A percentile compares a stretch with the other conserved stretches of the same genome.
phyloP scores from a whole-genome alignment of 2,888 invertebrate species.

The Theretra japonica region DNA sequence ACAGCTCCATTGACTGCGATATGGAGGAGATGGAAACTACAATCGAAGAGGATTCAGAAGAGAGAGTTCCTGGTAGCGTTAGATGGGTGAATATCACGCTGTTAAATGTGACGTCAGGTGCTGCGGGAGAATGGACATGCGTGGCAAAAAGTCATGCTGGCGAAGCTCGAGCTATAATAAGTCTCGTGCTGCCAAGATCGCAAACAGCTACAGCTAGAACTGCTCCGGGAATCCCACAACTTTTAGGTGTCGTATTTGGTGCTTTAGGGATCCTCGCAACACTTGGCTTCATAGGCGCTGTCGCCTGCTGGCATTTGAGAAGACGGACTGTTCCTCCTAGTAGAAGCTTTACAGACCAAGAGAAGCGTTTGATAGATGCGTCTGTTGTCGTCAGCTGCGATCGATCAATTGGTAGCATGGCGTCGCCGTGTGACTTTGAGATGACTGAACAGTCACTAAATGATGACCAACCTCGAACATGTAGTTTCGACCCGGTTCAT shows the following conservation, averaged over 20 bases:
- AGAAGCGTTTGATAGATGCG: constrained; percentile 92
- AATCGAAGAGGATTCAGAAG: constrained; percentile 73
- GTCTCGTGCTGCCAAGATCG: constrained; percentile 76
- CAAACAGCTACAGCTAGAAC: constrained; percentile 92
- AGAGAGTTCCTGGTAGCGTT: constrained; percentile 79
- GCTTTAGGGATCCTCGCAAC: constrained; percentile 89
- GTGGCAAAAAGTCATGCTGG: constrained; percentile 89
- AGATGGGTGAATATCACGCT: constrained; percentile 93
- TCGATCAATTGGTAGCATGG: constrained; percentile 88
- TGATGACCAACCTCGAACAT: constrained; percentile 76
- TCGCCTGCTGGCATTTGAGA: constrained; percentile 86
- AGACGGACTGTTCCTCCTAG: constrained; percentile 88
- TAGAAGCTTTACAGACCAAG: constrained; percentile 93
- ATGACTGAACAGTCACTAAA: constrained; percentile 74
- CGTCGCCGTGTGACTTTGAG: constrained; percentile 80
- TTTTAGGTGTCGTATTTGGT: constrained; percentile 89
- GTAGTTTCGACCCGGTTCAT: constrained; percentile 86
- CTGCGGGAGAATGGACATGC: constrained; percentile 95
- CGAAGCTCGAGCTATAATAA: constrained; percentile 86
- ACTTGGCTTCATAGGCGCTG: constrained; percentile 85
- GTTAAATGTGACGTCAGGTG: constrained; percentile 91
- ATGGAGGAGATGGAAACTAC: constrained; percentile 77
- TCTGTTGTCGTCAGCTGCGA: constrained; percentile 87
- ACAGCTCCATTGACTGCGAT: constrained; percentile 77
- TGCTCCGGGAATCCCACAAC: constrained; percentile 89